Evolutionary conservation across 1,140 invertebrate genomes (phyloP).

Genomic region (Drosophila truncata): DNA sequence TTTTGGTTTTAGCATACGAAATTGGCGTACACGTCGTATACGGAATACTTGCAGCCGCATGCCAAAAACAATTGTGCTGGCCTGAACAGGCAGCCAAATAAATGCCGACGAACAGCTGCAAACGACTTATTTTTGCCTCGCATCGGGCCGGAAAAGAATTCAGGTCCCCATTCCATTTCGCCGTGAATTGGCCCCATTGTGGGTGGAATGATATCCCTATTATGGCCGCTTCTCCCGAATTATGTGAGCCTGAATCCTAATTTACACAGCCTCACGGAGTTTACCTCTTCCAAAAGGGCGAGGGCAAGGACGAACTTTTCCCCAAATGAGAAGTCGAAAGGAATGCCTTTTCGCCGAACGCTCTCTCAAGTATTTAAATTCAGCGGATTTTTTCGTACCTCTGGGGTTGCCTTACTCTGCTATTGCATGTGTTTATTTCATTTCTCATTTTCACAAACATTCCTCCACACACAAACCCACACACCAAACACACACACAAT

Average conservation of each 20-base stretch:
- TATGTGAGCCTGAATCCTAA: constrained; percentile 42
- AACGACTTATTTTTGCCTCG: constrained; percentile 78
- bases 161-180: neutral
- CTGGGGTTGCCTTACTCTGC: constrained; percentile 26
- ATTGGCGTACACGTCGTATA: constrained; percentile 45
- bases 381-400: constrained; percentile 29
- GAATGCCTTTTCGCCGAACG: constrained; percentile 14
- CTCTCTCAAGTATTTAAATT: constrained; percentile 49
- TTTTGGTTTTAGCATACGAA: constrained; percentile 41
- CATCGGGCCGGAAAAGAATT: constrained; percentile 15
- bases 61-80: constrained; percentile 63
- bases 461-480: constrained; percentile 10
- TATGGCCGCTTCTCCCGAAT: constrained; percentile 26
- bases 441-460: constrained; percentile 59
- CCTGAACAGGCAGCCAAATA: constrained; percentile 58
- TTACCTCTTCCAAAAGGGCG: constrained; percentile 22
- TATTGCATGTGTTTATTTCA: constrained; percentile 74
- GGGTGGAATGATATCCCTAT: constrained; percentile 52
- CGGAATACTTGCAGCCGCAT: constrained; percentile 36
- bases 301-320: constrained; percentile 11
- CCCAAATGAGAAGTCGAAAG: constrained; percentile 26
- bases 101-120: constrained; percentile 74
- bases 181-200: constrained; percentile 10
- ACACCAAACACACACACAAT: neutral
- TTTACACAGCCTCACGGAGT: constrained; percentile 38